phyloP scores from a whole-genome alignment of 1,140 invertebrate genomes.

The Drosophila subobscura region DNA sequence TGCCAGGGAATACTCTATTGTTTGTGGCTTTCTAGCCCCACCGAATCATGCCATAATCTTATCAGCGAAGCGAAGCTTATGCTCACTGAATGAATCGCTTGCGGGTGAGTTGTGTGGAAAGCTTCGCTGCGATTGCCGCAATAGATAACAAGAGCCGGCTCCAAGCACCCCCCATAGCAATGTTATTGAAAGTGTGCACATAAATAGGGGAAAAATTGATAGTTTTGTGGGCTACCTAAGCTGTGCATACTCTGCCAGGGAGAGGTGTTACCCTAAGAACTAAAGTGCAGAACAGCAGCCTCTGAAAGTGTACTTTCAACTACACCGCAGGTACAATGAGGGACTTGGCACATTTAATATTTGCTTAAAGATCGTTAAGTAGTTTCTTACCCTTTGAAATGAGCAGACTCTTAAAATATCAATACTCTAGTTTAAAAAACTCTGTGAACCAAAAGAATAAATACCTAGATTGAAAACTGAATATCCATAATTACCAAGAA shows the following conservation, averaged over 20 bases:
- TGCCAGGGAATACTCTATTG: not conserved
- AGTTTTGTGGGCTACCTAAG: too few relatives aligned
- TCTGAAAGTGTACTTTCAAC: too few relatives aligned
- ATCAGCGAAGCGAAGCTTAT: slow-evolving; percentile 49
- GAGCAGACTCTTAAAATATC: too few relatives aligned
- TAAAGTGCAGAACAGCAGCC: too few relatives aligned
- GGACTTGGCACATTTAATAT: too few relatives aligned
- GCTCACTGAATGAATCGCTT: slow-evolving; percentile 36
- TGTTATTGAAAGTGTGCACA: slow-evolving; percentile 13
- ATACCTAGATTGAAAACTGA: not conserved
- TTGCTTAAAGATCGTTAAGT: too few relatives aligned
- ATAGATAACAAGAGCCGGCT: slow-evolving; percentile 24
- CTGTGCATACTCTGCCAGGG: too few relatives aligned
- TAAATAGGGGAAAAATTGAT: slow-evolving; percentile 8
- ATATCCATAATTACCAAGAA: slow-evolving; percentile 7
- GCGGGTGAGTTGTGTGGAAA: slow-evolving; percentile 6
- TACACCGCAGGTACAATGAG: too few relatives aligned
- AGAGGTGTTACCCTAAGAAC: too few relatives aligned
- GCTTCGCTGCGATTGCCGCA: slow-evolving; percentile 29
- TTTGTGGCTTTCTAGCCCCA: not conserved
- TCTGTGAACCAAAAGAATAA: not conserved
- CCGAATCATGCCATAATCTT: slow-evolving; percentile 67
- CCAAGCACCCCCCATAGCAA: slow-evolving; percentile 1
- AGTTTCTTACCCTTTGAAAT: too few relatives aligned
- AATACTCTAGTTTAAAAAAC: too few relatives aligned